Base-by-base conservation (phyloP, 2,797 vertebrate genomes). In the Poeciliopsis infans region DNA sequence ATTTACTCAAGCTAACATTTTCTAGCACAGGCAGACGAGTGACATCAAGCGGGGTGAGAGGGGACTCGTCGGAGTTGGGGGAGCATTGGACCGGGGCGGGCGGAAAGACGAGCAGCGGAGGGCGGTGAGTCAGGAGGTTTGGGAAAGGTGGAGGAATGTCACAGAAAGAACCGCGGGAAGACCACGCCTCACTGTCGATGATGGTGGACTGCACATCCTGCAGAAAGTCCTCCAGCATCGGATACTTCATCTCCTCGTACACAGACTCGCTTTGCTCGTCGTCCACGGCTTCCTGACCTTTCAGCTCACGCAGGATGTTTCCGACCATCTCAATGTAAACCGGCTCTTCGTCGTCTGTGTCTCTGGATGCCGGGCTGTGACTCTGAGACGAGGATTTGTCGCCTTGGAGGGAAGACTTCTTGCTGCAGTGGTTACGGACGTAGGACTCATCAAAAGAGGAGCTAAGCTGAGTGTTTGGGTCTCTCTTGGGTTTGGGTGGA, bases 261-360 rank as follows among this genome's bases (percentile, higher is more conserved):
- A 99, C 98, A 0, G 97, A 96, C 93, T 99, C 98, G 0, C 94
- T 96, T 95, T 97, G 97, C 88, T 99, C 97, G 5, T 97, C 97
- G 16, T 98, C 97, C 45, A 3, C 36, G 0, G 51, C 31, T 2
- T 95, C 91, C 0, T 96, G 96, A 47, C 94, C 95, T 85, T 96
- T 95, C 79, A 97, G 96, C 91, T 98, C 97, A 75, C 95, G 93
- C 81, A 97, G 93, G 80, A 98, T 96, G 91, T 99, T 98, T 43
- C 97, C 98, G 85, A 98, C 97, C 98, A 99, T 99, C 95, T 99
- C 98, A 16, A 99, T 99, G 91, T 99, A 99, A 82, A 99, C 97
- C 0, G 98, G 97, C 85, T 99, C 98, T 33, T 97, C 96, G 18
- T 97, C 97, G 1, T 97, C 97, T 0, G 96, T 92, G 85, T 97